Conservation (phyloP, 2,113 vertebrate species). For the Arothron firmamentum region DNA sequence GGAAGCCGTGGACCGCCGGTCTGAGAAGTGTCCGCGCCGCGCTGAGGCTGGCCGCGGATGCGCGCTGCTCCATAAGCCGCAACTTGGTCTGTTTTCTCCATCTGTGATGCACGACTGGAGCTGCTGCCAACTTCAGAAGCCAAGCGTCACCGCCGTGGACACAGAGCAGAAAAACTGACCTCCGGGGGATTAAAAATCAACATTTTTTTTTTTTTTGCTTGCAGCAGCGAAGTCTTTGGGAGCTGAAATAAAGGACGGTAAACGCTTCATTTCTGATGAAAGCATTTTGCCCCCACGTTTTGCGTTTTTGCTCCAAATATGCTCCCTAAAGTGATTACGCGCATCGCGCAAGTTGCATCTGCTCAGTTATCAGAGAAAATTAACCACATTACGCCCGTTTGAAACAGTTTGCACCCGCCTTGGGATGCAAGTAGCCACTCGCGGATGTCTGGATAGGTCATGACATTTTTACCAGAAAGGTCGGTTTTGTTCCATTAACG, state of each 20-base stretch:
- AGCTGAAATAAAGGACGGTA: too few species aligned
- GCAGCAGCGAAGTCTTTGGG: too few species aligned
- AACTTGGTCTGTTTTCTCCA: constrained; percentile 26
- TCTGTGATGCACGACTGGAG: constrained; percentile 4
- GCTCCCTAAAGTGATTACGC: constrained; percentile 26
- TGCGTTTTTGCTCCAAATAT: constrained; percentile 24
- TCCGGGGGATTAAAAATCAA: background rate
- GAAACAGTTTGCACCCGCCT: background rate
- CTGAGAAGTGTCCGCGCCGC: background rate
- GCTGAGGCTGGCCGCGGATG: background rate
- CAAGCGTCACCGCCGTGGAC: constrained; percentile 25
- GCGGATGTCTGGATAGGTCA: constrained; percentile 1
- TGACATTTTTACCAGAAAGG: constrained; percentile 3
- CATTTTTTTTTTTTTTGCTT: too few species aligned
- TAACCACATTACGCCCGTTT: constrained; percentile 9
- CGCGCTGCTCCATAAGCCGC: constrained; percentile 6
- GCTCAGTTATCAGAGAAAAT: background rate
- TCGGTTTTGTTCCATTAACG: constrained; percentile 6
- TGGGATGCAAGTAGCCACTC: constrained; percentile 9
- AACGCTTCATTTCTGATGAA: too few species aligned
- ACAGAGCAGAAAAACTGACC: constrained; percentile 15
- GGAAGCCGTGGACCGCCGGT: constrained; percentile 13
- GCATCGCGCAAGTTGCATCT: constrained; percentile 33
- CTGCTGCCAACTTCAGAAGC: constrained; percentile 46
- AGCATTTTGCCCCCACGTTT: background rate